A percentile compares a stretch with the other conserved stretches of the same genome.
Conservation (phyloP, 2,113 vertebrate species). For the Salvator merianae region DNA sequence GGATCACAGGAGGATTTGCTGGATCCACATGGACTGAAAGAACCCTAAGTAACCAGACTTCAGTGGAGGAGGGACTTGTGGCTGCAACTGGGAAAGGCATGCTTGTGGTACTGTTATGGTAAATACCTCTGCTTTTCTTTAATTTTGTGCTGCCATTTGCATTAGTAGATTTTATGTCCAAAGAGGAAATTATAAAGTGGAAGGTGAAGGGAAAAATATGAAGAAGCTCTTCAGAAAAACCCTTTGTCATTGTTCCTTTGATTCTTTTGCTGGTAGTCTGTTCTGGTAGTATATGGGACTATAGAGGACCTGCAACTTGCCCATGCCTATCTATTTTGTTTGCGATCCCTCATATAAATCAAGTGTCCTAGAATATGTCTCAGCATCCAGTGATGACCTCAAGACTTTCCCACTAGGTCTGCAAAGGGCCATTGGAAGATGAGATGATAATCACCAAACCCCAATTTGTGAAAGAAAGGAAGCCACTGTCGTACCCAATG, state of each 20-base stretch:
- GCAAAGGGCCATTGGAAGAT: not conserved
- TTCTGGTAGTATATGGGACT: not conserved
- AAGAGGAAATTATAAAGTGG: not conserved
- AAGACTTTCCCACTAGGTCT: not conserved
- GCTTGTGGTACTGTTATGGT: not conserved
- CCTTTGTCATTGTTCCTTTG: not conserved
- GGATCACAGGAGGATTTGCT: too few species aligned
- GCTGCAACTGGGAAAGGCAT: too few species aligned
- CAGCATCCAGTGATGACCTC: too few species aligned
- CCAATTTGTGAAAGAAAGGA: not conserved
- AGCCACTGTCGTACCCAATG: not conserved
- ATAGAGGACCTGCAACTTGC: too few species aligned
- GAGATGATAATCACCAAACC: too few species aligned
- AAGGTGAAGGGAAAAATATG: not conserved
- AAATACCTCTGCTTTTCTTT: not conserved
- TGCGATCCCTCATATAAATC: too few species aligned
- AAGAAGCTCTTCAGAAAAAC: not conserved
- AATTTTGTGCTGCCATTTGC: not conserved
- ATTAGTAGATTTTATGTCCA: not conserved
- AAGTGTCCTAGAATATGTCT: too few species aligned
- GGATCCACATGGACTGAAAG: too few species aligned
- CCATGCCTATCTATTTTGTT: too few species aligned
- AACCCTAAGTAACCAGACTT: too few species aligned
- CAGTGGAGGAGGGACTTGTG: too few species aligned
- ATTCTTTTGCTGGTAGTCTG: not conserved